phyloP scores from a whole-genome alignment of 2,797 vertebrate species.

The Scolopax rusticola region DNA sequence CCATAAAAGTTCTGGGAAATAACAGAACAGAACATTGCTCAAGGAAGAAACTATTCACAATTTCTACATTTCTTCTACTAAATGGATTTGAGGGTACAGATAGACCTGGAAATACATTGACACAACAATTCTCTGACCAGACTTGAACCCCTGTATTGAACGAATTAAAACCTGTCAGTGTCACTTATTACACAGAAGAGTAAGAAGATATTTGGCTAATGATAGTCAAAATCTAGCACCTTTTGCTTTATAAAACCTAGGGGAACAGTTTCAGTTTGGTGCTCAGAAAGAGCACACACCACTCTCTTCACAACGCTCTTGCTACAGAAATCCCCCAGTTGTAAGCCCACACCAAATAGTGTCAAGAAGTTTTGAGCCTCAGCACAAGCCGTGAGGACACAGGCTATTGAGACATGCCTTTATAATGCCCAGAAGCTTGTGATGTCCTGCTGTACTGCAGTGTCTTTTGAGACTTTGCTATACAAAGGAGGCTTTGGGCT shows the following conservation, averaged over 20 bases:
- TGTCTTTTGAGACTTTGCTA: not conserved
- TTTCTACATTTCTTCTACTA: not conserved
- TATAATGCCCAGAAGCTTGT: not conserved
- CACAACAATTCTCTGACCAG: not conserved
- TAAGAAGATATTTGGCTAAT: not conserved
- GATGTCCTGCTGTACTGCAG: not conserved
- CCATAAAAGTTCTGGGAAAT: not conserved
- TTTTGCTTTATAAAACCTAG: not conserved
- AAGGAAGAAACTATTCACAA: not conserved
- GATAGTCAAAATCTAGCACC: not conserved
- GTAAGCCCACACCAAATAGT: not conserved
- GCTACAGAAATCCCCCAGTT: not conserved
- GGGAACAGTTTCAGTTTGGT: not conserved
- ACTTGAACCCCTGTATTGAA: not conserved
- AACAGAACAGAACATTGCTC: not conserved
- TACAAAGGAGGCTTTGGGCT: not conserved
- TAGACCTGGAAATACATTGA: not conserved
- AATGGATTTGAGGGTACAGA: not conserved
- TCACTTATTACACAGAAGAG: not conserved
- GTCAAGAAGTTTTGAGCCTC: not conserved
- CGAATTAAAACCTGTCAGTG: not conserved
- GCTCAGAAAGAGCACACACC: not conserved
- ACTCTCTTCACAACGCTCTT: not conserved
- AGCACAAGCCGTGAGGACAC: not conserved
- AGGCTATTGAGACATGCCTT: not conserved